These are phyloP conservation scores for Zosterops pallidus DNA, from an alignment of 2,113 vertebrate genomes.

Conservation along the genomic window DNA sequence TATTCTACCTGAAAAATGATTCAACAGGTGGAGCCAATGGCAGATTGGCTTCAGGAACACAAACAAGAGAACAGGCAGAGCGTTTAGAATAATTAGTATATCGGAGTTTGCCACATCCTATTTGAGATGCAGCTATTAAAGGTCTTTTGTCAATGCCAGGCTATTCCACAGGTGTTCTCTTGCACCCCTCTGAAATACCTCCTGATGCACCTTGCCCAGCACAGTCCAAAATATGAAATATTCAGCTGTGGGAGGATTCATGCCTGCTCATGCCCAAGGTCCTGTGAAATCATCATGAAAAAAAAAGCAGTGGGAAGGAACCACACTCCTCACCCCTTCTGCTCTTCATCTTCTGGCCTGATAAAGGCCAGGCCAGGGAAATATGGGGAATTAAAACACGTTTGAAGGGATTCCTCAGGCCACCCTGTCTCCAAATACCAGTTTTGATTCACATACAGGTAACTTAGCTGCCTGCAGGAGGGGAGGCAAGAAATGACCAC, in stretches of 20 bases:
- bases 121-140: background rate
- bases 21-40: background rate
- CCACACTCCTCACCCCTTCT: background rate
- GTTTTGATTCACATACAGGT: background rate
- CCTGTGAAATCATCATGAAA: background rate
- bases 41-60: background rate
- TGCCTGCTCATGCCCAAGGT: background rate
- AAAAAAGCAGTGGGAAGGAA: background rate
- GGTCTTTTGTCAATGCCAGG: background rate
- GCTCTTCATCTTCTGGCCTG: background rate
- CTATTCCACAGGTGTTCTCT: background rate
- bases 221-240: fast-evolving
- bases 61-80: background rate
- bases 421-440: background rate
- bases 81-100: background rate
- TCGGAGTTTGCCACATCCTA: background rate
- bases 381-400: fast-evolving
- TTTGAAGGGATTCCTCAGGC: background rate
- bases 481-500: background rate
- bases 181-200: background rate
- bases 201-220: fast-evolving
- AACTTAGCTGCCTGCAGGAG: background rate
- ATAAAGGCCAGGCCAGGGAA: background rate
- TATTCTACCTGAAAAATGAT: background rate
- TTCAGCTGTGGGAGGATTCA: background rate